Conservation (phyloP, 1,140 invertebrate genomes). For the Venustaconcha ellipsiformis region DNA sequence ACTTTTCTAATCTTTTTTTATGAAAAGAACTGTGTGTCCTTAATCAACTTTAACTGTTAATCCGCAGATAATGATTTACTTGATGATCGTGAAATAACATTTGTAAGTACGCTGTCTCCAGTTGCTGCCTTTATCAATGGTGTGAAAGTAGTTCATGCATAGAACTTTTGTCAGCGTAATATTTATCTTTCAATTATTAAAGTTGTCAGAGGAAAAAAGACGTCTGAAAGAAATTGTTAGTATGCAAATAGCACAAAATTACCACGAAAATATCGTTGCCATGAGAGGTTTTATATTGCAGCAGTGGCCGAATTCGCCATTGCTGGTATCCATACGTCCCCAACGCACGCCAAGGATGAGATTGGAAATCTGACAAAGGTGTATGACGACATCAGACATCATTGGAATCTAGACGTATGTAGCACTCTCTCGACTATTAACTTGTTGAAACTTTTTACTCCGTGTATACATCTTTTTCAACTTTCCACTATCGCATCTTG, state of each 20-base stretch:
- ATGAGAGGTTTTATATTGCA: conserved; percentile 14
- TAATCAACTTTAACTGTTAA: no score
- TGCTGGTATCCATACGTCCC: conserved; percentile 58
- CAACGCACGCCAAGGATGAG: conserved; percentile 53
- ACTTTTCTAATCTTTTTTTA: no score
- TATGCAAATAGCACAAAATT: not conserved
- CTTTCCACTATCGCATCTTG: not conserved
- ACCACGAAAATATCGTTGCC: not conserved
- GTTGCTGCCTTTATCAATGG: no score
- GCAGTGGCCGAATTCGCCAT: conserved; percentile 49
- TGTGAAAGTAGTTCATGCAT: no score
- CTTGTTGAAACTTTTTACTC: not conserved
- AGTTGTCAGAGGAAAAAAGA: no score
- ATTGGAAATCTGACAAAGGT: conserved; percentile 54
- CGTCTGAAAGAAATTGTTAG: no score
- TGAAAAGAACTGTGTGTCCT: no score
- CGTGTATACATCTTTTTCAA: not conserved
- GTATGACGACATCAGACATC: conserved; percentile 38
- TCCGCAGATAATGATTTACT: no score
- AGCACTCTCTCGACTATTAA: not conserved
- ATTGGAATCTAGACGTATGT: conserved; percentile 45
- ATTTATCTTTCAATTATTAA: no score
- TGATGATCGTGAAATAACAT: no score
- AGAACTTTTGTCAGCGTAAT: no score
- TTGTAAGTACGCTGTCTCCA: no score